Evolutionary conservation across 2,797 vertebrate species (phyloP).

Genomic region (Merluccius polli): DNA sequence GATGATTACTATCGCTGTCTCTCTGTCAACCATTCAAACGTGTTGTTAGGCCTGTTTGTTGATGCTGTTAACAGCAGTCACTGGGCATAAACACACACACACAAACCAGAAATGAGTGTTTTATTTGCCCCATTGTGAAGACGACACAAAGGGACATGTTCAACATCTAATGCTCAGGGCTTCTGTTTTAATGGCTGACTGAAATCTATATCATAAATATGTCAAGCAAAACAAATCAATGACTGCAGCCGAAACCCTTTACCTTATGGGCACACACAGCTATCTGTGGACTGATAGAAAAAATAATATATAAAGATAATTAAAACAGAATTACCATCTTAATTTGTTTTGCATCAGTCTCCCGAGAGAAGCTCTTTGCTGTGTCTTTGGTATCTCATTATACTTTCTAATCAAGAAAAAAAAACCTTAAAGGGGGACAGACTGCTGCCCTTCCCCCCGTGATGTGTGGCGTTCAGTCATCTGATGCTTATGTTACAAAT

Average conservation of each 20-base stretch:
- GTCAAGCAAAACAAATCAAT: conserved; percentile 83
- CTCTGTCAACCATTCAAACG: not conserved
- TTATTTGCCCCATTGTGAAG: conserved; percentile 71
- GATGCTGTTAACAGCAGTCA: not conserved
- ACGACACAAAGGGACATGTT: conserved; percentile 76
- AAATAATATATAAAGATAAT: conserved; percentile 71
- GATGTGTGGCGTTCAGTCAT: conserved; percentile 83
- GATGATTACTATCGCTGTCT: not conserved
- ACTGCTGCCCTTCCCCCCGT: conserved; percentile 86
- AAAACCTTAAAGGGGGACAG: conserved; percentile 83
- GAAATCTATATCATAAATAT: conserved; percentile 91
- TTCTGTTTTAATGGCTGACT: conserved; percentile 87
- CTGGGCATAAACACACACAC: not conserved
- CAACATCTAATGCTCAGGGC: conserved; percentile 77
- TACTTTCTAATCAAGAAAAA: conserved; percentile 89
- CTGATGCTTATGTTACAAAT: conserved; percentile 95
- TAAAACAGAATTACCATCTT: conserved; percentile 84
- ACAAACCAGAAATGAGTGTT: conserved; percentile 51
- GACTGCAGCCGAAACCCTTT: conserved; percentile 77
- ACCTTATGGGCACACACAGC: conserved; percentile 71
- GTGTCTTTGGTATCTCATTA: conserved; percentile 88
- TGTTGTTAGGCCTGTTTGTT: not conserved
- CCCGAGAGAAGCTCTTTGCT: conserved; percentile 81
- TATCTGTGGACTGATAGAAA: conserved; percentile 76
- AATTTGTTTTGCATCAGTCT: conserved; percentile 85